Evolutionary conservation across 2,113 vertebrate species (phyloP).

Genomic region (Clinocottus analis): DNA sequence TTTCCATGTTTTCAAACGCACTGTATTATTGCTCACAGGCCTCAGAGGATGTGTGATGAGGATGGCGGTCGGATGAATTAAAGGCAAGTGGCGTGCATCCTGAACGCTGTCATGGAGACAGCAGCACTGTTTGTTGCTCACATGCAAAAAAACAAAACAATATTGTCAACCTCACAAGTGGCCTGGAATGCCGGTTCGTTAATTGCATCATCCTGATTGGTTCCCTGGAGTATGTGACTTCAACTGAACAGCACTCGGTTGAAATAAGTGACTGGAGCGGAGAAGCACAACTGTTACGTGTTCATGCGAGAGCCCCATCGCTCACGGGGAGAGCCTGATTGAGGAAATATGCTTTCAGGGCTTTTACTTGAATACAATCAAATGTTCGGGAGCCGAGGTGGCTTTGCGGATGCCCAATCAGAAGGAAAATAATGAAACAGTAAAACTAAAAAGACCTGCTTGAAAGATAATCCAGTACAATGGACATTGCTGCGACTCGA

Average conservation of each 20-base stretch:
- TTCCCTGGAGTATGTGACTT: background rate
- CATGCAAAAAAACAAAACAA: background rate
- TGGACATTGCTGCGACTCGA: background rate
- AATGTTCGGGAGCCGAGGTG: background rate
- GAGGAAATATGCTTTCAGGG: background rate
- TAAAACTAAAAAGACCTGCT: background rate
- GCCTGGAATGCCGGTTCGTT: background rate
- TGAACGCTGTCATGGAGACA: constrained; percentile 8
- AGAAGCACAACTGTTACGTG: background rate
- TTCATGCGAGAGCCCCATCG: background rate
- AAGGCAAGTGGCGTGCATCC: background rate
- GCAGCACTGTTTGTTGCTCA: background rate
- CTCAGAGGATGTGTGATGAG: constrained; percentile 33
- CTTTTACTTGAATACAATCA: background rate
- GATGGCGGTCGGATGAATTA: background rate
- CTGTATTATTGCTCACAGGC: constrained; percentile 34
- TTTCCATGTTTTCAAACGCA: constrained; percentile 16
- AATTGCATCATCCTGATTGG: background rate
- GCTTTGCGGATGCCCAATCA: background rate
- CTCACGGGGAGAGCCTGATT: background rate
- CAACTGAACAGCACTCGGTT: background rate
- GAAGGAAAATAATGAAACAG: background rate
- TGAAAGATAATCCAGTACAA: background rate
- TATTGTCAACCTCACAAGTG: background rate
- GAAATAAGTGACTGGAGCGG: background rate